Evolutionary conservation across 2,797 vertebrate species (phyloP).

Genomic region (Xenentodon cancila): DNA sequence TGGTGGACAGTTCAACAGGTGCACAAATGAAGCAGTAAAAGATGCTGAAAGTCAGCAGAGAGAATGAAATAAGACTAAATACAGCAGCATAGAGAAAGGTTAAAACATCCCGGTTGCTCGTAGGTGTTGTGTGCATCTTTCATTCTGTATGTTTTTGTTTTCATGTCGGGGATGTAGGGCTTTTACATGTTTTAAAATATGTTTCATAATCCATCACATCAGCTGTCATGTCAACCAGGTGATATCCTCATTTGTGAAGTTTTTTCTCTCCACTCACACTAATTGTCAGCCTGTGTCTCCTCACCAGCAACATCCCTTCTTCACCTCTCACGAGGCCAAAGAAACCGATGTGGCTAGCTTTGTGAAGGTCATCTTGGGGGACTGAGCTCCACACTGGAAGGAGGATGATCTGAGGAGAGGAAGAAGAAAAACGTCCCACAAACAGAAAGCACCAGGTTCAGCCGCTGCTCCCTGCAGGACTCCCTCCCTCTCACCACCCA

Average conservation of each 20-base stretch:
- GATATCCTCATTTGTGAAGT: background rate
- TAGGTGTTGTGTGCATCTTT: too few relatives aligned
- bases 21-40: too few relatives aligned
- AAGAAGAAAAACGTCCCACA: slow-evolving; percentile 9
- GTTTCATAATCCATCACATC: background rate
- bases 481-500: slow-evolving; percentile 42
- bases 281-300: background rate
- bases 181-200: background rate
- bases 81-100: too few relatives aligned
- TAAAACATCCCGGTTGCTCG: too few relatives aligned
- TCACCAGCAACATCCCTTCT: slow-evolving; percentile 93
- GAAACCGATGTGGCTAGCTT: slow-evolving; percentile 96
- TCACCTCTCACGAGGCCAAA: slow-evolving; percentile 94
- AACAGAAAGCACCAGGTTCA: slow-evolving; percentile 47
- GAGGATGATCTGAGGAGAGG: slow-evolving; percentile 9
- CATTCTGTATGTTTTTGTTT: background rate
- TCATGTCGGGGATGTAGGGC: background rate
- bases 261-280: background rate
- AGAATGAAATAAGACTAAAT: too few relatives aligned
- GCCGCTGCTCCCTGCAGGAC: slow-evolving; percentile 54
- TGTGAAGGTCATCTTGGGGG: slow-evolving; percentile 93
- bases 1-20: too few relatives aligned
- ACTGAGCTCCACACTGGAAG: slow-evolving; percentile 77
- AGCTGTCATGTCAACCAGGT: background rate
- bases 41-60: too few relatives aligned